Evolutionary conservation across 2,113 vertebrate genomes (phyloP).

Genomic region (Hippopotamus amphibius): DNA sequence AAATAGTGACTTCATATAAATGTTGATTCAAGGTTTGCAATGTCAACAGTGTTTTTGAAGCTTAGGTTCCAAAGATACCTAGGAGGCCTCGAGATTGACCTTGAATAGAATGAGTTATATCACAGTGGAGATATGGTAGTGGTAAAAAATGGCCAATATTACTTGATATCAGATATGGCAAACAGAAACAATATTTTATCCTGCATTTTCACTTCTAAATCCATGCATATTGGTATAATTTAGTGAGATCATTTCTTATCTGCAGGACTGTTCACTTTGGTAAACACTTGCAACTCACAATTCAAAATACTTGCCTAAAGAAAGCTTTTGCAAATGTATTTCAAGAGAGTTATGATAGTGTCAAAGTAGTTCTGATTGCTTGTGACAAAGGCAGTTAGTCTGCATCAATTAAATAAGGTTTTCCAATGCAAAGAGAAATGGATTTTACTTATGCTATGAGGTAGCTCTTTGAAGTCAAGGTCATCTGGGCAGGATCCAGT

Average conservation of each 20-base stretch:
- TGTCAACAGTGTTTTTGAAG: neutral
- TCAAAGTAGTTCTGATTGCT: neutral
- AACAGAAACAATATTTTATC: slow-evolving; percentile 18
- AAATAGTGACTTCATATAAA: neutral
- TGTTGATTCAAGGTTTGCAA: neutral
- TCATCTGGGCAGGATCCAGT: neutral
- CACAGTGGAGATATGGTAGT: neutral
- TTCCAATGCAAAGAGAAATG: neutral
- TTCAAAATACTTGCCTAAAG: slow-evolving; percentile 47
- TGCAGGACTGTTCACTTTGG: slow-evolving; percentile 37
- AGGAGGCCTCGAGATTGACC: neutral
- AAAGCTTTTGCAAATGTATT: neutral
- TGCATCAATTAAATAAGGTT: neutral
- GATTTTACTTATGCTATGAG: neutral
- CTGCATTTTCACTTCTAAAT: slow-evolving; percentile 32
- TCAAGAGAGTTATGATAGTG: neutral
- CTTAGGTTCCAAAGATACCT: neutral
- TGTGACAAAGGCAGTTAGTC: neutral
- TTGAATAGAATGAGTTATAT: neutral
- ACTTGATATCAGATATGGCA: slow-evolving; percentile 54
- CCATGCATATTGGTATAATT: neutral
- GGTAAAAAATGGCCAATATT: slow-evolving; percentile 65
- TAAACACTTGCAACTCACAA: slow-evolving; percentile 30
- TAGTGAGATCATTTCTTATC: neutral
- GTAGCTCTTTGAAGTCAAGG: neutral